phyloP scores from a whole-genome alignment of 2,797 vertebrate genomes.

The Podarcis lilfordi region DNA sequence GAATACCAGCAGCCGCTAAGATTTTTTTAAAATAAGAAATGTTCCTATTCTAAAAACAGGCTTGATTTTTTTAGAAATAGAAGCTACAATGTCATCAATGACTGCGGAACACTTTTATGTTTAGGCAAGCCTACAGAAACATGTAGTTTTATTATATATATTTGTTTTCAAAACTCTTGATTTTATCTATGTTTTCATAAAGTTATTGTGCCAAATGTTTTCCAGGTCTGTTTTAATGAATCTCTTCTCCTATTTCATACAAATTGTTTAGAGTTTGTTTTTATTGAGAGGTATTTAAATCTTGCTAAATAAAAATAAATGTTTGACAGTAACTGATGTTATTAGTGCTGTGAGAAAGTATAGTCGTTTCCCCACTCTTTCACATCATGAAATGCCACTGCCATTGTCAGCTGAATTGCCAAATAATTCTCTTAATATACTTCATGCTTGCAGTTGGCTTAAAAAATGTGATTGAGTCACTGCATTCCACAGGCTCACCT shows the following conservation, averaged over 20 bases:
- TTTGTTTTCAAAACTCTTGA: too few species aligned
- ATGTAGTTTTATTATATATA: too few species aligned
- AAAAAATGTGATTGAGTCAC: background rate
- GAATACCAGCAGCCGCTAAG: background rate
- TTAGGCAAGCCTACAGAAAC: too few species aligned
- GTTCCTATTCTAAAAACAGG: background rate
- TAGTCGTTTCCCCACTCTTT: background rate
- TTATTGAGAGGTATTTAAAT: background rate
- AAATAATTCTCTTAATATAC: background rate
- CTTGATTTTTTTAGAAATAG: background rate
- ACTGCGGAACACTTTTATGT: too few species aligned
- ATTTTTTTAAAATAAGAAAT: background rate
- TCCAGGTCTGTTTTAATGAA: too few species aligned
- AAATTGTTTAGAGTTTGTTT: background rate
- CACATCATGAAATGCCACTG: background rate
- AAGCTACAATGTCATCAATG: background rate
- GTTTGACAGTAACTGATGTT: background rate
- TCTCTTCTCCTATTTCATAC: too few species aligned
- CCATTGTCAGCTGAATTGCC: slow-evolving; percentile 4
- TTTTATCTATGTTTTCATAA: too few species aligned
- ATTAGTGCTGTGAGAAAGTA: background rate
- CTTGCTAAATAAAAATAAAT: background rate
- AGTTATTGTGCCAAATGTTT: too few species aligned
- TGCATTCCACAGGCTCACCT: background rate
- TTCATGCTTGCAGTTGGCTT: background rate